These are phyloP conservation scores for Synanthedon vespiformis DNA, from an alignment of 2,888 invertebrate genomes.

Conservation along the genomic window DNA sequence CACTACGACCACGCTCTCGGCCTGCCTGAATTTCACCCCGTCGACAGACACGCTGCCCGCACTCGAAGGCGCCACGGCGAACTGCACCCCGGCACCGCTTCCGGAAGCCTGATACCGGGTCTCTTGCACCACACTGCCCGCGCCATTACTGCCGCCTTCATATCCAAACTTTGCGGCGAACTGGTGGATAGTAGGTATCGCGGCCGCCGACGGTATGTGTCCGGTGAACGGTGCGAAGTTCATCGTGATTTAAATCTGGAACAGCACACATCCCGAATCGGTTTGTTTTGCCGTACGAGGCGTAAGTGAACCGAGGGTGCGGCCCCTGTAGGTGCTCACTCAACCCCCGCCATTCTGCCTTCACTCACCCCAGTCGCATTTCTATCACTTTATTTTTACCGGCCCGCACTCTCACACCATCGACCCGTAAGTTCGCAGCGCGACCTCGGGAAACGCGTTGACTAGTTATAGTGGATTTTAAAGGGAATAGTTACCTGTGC, in stretches of 20 bases:
- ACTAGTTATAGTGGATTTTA: constrained; percentile 10
- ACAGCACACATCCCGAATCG: neutral
- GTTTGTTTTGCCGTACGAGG: constrained; percentile 14
- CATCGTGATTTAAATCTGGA: constrained; percentile 54
- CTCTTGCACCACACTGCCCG: constrained; percentile 45
- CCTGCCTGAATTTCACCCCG: constrained; percentile 73
- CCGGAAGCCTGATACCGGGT: constrained; percentile 42
- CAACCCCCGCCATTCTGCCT: constrained; percentile 65
- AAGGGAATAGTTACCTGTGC: constrained; percentile 40
- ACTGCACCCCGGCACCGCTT: constrained; percentile 32
- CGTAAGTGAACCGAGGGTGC: constrained; percentile 44
- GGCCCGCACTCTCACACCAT: constrained; percentile 62
- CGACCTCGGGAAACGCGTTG: constrained; percentile 9
- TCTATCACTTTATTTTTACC: constrained; percentile 66
- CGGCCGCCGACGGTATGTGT: constrained; percentile 79
- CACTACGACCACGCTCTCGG: constrained; percentile 62
- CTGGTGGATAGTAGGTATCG: constrained; percentile 85
- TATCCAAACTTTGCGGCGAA: constrained; percentile 80
- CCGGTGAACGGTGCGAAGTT: constrained; percentile 89
- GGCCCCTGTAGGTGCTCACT: constrained; percentile 52
- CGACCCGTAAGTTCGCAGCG: constrained; percentile 20
- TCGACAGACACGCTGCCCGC: constrained; percentile 36
- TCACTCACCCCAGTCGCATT: constrained; percentile 59
- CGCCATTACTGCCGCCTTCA: constrained; percentile 40
- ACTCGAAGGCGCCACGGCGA: constrained; percentile 44